Evolutionary conservation across 2,888 invertebrate genomes (phyloP), one percentile per base, ranked within the genome.

Genomic region (Drosophila anceps): DNA sequence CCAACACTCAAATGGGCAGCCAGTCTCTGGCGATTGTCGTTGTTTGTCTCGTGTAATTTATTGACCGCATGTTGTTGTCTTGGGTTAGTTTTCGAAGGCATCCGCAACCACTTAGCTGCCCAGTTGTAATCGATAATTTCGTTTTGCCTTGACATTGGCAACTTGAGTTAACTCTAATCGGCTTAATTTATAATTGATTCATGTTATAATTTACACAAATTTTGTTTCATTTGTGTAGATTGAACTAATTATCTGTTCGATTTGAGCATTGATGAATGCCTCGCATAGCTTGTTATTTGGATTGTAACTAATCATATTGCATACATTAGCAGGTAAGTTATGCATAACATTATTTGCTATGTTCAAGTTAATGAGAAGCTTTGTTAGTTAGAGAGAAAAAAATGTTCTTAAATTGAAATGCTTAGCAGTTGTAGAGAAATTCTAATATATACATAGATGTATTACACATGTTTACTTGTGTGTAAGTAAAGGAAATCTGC

Each of bases 61-160:
- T 61, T 54, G 62, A 81, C 81, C 81, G 57, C 81, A 78, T 79
- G 79, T 77, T 79, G 61, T 78, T 70, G 61, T 78, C 69, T 54
- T 74, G 68, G 54, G 73, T 61, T 46, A 44, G 68, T 27, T 53
- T 31, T 29, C 29, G 29, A 50, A 39, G 50, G 51, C 55, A 58
- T 35, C 61, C 29, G 8, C 6, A 15, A 12, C 9, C 44, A 12
- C 31, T 43, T 51, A 20, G 60, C 43, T 37, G 44, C 18, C 20
- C 20, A 12, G 65, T 57, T 48, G 69, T 58, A 81, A 78, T 80
- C 79, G 71, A 80, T 76, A 69, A 74, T 81, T n/a, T n/a, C n/a
- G n/a, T n/a, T n/a, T 71, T 65, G 79, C 77, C 71, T 71, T 74
- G 74, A 37, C 60, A 66, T 64, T 73, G 67, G 35, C 71, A 68